A percentile compares a stretch with the other conserved stretches of the same genome.
phyloP scores from a whole-genome alignment of 2,888 invertebrate species.

The Yponomeuta evonymella region DNA sequence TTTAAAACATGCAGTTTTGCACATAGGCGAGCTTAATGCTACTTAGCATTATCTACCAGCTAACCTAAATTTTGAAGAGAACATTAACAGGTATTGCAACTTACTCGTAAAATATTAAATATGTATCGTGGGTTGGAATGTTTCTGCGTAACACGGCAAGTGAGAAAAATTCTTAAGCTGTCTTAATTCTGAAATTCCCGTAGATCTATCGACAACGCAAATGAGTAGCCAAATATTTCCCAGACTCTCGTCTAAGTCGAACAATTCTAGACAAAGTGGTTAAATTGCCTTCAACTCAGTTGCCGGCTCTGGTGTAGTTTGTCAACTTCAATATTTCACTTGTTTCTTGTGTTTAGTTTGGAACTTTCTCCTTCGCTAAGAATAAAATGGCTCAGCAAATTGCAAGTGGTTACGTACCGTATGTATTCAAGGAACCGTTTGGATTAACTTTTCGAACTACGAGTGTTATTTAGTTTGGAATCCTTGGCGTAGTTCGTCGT shows the following conservation, averaged over 20 bases:
- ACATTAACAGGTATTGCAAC: no score
- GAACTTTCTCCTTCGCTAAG: slow-evolving; percentile 36
- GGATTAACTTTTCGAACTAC: not conserved
- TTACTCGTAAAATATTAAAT: no score
- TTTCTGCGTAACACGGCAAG: no score
- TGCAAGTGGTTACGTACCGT: slow-evolving; percentile 11
- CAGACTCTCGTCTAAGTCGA: slow-evolving; percentile 3
- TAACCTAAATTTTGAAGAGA: no score
- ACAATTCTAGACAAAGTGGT: slow-evolving; percentile 18
- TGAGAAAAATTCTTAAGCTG: no score
- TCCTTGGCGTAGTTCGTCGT: not conserved
- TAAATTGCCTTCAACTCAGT: slow-evolving; percentile 20
- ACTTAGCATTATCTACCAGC: no score
- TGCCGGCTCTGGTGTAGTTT: slow-evolving; percentile 44
- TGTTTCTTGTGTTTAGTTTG: slow-evolving; percentile 42
- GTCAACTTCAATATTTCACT: slow-evolving; percentile 65
- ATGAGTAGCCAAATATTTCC: not conserved
- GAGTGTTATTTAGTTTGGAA: not conserved
- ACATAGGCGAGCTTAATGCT: no score
- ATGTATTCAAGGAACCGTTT: not conserved
- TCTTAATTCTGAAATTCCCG: no score
- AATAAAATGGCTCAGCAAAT: slow-evolving; percentile 43
- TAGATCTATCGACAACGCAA: not conserved
- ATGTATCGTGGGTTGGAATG: no score
- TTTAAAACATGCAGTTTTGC: no score